Percentiles rank a stretch among this genome's conserved stretches.
Conservation (phyloP, 53 echinoderm and acorn worm genomes). For the Crossaster papposus region DNA sequence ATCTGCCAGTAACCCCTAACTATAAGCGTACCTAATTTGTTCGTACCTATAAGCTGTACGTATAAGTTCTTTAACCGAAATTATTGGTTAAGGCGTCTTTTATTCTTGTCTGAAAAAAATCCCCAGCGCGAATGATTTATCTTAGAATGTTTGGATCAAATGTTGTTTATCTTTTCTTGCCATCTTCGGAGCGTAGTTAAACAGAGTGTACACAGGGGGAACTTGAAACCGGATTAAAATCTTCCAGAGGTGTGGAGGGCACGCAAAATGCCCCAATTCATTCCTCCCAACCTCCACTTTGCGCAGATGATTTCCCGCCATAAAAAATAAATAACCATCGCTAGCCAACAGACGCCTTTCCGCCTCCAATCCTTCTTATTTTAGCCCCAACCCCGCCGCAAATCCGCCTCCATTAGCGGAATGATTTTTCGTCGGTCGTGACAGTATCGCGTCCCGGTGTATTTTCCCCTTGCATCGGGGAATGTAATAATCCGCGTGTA, state of each 20-base stretch:
- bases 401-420: constrained; percentile 51
- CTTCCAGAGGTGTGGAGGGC: neutral
- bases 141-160: too few relatives aligned
- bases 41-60: too few relatives aligned
- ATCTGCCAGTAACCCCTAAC: too few relatives aligned
- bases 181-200: neutral
- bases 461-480: constrained; percentile 24
- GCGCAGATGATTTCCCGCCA: constrained; percentile 20
- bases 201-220: neutral
- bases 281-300: neutral
- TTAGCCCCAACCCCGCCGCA: constrained; percentile 12
- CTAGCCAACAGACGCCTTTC: constrained; percentile 14
- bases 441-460: constrained; percentile 41
- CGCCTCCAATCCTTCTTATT: neutral
- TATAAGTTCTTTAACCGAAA: too few relatives aligned
- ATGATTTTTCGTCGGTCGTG: constrained; percentile 52
- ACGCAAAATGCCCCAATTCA: neutral
- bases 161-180: too few relatives aligned
- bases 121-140: too few relatives aligned
- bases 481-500: constrained; percentile 23
- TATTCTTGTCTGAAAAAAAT: too few relatives aligned
- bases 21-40: too few relatives aligned
- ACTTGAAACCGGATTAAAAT: neutral
- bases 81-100: too few relatives aligned
- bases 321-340: constrained; percentile 32